These are phyloP conservation scores for Hirudo medicinalis DNA, from an alignment of 1,140 invertebrate species.

Conservation along the genomic window DNA sequence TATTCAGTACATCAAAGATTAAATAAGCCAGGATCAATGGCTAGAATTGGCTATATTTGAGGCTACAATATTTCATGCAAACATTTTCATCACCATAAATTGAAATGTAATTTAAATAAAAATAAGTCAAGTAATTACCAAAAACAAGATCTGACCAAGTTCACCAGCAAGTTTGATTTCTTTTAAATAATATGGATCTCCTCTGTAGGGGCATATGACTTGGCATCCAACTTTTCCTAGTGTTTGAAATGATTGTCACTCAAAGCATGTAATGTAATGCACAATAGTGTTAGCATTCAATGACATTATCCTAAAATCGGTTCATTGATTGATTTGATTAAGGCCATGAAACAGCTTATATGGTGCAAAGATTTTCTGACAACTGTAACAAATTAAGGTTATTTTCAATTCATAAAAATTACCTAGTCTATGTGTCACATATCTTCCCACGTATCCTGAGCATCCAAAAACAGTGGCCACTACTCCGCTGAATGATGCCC, in stretches of 20 bases:
- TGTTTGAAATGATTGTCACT: constrained; percentile 23
- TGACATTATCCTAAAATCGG: not conserved
- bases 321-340: not conserved
- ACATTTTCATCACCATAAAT: not conserved
- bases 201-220: constrained; percentile 80
- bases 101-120: not conserved
- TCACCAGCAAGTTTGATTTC: constrained; percentile 74
- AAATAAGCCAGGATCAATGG: no score
- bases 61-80: not conserved
- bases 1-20: no score
- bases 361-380: not conserved
- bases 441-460: constrained; percentile 70
- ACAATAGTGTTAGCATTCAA: not conserved
- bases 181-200: constrained; percentile 63
- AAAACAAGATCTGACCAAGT: constrained; percentile 81
- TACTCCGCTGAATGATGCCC: constrained; percentile 87
- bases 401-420: constrained; percentile 33
- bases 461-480: constrained; percentile 93
- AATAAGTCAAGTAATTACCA: constrained; percentile 31
- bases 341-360: not conserved
- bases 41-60: no score
- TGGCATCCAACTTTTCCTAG: constrained; percentile 50
- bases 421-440: constrained; percentile 74
- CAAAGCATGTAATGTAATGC: not conserved
- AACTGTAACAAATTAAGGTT: not conserved